Conservation (phyloP, 2,797 vertebrate genomes). For the Pangasius sanitwongsei region DNA sequence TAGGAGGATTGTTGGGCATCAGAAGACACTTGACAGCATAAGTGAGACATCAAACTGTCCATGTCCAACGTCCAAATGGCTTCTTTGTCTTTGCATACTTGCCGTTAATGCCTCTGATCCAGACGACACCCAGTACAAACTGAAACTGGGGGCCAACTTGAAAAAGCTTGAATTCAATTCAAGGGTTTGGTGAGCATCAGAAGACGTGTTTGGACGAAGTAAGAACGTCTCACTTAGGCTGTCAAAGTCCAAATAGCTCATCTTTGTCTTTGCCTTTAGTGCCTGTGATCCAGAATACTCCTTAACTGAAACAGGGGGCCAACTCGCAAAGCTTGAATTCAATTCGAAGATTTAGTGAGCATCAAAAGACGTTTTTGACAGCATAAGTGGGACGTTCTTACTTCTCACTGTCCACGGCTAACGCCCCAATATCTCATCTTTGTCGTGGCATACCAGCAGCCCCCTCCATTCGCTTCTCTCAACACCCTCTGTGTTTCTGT, state of each 20-base stretch:
- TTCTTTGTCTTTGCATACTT: constrained; percentile 21
- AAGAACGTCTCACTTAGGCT: background rate
- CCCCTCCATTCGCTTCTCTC: constrained; percentile 22
- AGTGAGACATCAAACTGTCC: constrained; percentile 52
- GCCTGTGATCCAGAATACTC: background rate
- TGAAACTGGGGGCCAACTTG: constrained; percentile 28
- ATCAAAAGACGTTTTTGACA: constrained; percentile 67
- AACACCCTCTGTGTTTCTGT: constrained; percentile 43
- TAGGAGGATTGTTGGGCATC: constrained; percentile 59
- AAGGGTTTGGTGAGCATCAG: background rate
- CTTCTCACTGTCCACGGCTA: constrained; percentile 29
- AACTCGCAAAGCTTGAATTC: background rate
- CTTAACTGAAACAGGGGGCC: background rate
- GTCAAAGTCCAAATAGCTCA: background rate
- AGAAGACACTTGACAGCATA: constrained; percentile 52
- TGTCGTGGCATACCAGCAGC: constrained; percentile 15
- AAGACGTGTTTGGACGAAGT: background rate
- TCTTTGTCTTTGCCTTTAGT: background rate
- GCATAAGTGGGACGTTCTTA: constrained; percentile 46
- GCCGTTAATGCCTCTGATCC: constrained; percentile 43
- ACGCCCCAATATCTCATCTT: constrained; percentile 33
- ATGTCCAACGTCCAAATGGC: constrained; percentile 3
- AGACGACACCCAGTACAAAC: constrained; percentile 49
- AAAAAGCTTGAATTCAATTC: background rate
- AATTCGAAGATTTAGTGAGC: constrained; percentile 55